Conservation (phyloP, 1,140 invertebrate species). For the Drosophila leontia region DNA sequence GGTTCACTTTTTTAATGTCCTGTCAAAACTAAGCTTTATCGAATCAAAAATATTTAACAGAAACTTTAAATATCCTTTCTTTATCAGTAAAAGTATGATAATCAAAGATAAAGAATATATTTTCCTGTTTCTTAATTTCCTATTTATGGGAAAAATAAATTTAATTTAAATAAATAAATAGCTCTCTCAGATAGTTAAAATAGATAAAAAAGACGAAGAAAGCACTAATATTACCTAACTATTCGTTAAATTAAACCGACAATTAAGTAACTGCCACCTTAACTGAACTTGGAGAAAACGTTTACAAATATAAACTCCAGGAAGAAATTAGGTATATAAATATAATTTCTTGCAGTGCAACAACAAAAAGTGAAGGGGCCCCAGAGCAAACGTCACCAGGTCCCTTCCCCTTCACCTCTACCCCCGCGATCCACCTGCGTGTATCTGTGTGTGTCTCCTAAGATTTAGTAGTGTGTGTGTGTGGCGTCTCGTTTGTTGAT, state of each 20-base stretch:
- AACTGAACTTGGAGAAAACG: not conserved
- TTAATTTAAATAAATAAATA: not conserved
- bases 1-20: not conserved
- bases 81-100: not conserved
- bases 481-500: constrained; percentile 61
- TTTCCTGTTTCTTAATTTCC: not conserved
- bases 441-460: constrained; percentile 41
- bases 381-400: constrained; percentile 58
- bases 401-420: constrained; percentile 42
- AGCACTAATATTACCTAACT: too few species aligned
- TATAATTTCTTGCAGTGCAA: constrained; percentile 11
- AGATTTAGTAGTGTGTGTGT: constrained; percentile 39
- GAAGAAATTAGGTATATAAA: not conserved
- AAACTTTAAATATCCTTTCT: too few species aligned
- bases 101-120: not conserved
- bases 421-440: constrained; percentile 25
- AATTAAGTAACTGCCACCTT: not conserved
- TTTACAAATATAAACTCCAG: too few species aligned
- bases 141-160: not conserved
- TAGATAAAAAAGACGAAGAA: too few species aligned
- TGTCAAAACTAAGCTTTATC: not conserved
- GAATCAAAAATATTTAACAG: not conserved
- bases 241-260: not conserved
- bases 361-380: constrained; percentile 79
- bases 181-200: not conserved